These are phyloP conservation scores for Trichosurus vulpecula DNA, from an alignment of 2,797 vertebrate genomes.

Conservation along the genomic window DNA sequence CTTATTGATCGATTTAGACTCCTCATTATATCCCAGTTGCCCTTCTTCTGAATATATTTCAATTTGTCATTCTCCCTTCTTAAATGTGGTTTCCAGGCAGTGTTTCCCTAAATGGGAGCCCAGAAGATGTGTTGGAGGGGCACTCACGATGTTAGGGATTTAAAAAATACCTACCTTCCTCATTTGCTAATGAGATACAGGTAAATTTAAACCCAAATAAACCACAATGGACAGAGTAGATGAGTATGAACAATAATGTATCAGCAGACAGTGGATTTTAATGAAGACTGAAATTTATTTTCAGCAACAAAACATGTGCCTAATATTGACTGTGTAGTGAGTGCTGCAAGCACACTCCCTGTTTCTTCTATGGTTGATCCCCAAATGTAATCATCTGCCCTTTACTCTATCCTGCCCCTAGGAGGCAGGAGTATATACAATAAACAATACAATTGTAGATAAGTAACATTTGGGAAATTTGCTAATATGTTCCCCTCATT, in stretches of 20 bases:
- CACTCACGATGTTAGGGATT: not conserved
- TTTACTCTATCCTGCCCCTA: not conserved
- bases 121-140: slow-evolving; percentile 21
- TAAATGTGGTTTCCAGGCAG: slow-evolving; percentile 13
- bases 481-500: not conserved
- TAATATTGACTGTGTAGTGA: slow-evolving; percentile 8
- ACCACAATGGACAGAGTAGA: not conserved
- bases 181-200: not conserved
- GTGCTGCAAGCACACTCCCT: not conserved
- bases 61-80: not conserved
- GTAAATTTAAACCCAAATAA: slow-evolving; percentile 10
- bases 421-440: not conserved
- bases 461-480: not conserved
- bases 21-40: not conserved
- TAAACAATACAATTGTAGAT: not conserved
- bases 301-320: slow-evolving; percentile 37
- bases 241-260: not conserved
- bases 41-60: not conserved
- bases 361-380: not conserved
- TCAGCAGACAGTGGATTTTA: not conserved
- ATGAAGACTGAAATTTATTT: slow-evolving; percentile 8
- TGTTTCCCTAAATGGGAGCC: slow-evolving; percentile 48
- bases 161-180: not conserved
- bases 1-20: not conserved
- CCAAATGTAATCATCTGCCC: not conserved